A percentile compares a stretch with the other conserved stretches of the same genome.
These are phyloP conservation scores for Macrophya alboannulata DNA, from an alignment of 2,888 invertebrate species.

Conservation along the genomic window DNA sequence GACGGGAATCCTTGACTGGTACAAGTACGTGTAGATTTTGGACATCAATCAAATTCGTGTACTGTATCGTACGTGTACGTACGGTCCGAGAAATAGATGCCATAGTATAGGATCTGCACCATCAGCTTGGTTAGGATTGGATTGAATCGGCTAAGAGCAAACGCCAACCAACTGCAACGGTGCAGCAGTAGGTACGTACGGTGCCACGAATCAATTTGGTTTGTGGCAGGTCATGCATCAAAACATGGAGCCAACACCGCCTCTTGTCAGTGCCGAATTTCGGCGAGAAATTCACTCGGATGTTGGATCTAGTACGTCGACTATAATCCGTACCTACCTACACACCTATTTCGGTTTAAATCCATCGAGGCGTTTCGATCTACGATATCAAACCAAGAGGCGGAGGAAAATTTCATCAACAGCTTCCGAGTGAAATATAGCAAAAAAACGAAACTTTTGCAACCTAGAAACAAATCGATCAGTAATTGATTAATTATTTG, in stretches of 20 bases:
- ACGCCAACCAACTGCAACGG: neutral
- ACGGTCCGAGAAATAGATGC: neutral
- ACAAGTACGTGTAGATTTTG: too few relatives aligned
- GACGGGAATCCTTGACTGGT: neutral
- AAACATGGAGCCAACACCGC: conserved; percentile 63
- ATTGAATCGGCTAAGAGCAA: conserved; percentile 46
- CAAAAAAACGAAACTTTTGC: too few relatives aligned
- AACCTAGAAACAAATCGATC: too few relatives aligned
- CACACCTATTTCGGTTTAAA: neutral
- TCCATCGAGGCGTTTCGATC: too few relatives aligned
- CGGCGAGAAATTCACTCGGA: neutral
- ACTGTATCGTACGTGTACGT: too few relatives aligned
- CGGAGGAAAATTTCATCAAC: too few relatives aligned
- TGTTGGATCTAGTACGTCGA: neutral
- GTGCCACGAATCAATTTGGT: conserved; percentile 68
- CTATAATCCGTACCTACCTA: neutral
- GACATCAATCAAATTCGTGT: neutral
- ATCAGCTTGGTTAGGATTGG: conserved; percentile 34
- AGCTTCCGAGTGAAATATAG: too few relatives aligned
- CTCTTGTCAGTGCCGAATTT: conserved; percentile 38
- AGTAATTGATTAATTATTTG: too few relatives aligned
- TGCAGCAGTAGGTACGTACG: neutral
- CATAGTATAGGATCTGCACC: neutral
- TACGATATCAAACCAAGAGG: too few relatives aligned
- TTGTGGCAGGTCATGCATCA: conserved; percentile 67